These are phyloP conservation scores for Meloidogyne chitwoodi DNA, from an alignment of 1,140 invertebrate genomes.

Conservation along the genomic window DNA sequence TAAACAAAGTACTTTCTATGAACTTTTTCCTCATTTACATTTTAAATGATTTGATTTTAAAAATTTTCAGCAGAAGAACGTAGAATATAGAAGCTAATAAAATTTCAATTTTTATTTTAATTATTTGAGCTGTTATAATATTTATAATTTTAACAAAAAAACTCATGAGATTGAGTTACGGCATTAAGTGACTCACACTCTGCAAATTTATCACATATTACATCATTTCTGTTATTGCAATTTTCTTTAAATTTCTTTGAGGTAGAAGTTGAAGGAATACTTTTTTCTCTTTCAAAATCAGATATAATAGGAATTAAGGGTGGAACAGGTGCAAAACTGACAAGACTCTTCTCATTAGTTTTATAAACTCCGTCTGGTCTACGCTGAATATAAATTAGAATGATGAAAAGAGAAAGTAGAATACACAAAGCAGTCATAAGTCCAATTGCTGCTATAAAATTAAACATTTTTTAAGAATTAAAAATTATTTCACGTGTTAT, in stretches of 20 bases:
- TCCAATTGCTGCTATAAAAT: conserved; percentile 42
- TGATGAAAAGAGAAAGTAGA: conserved; percentile 31
- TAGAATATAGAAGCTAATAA: too few relatives aligned
- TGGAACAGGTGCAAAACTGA: not conserved
- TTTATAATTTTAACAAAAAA: not conserved
- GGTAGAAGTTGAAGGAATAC: not conserved
- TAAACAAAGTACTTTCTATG: too few relatives aligned
- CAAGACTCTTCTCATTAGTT: conserved; percentile 34
- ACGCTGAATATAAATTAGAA: conserved; percentile 38
- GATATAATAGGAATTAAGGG: not conserved
- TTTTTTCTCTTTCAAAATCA: not conserved
- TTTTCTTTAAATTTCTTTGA: not conserved
- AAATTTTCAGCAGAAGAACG: too few relatives aligned
- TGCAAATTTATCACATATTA: not conserved
- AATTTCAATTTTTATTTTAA: too few relatives aligned
- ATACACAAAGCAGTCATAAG: conserved; percentile 34
- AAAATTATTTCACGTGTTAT: conserved; percentile 38
- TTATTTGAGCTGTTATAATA: too few relatives aligned
- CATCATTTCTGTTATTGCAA: not conserved
- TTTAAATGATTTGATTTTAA: too few relatives aligned
- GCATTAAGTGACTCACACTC: not conserved
- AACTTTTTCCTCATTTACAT: too few relatives aligned
- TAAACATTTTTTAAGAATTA: not conserved
- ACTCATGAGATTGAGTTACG: not conserved
- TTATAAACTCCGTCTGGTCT: conserved; percentile 48